Evolutionary conservation across 1,140 invertebrate species (phyloP).

Genomic region (Aphis craccivora): DNA sequence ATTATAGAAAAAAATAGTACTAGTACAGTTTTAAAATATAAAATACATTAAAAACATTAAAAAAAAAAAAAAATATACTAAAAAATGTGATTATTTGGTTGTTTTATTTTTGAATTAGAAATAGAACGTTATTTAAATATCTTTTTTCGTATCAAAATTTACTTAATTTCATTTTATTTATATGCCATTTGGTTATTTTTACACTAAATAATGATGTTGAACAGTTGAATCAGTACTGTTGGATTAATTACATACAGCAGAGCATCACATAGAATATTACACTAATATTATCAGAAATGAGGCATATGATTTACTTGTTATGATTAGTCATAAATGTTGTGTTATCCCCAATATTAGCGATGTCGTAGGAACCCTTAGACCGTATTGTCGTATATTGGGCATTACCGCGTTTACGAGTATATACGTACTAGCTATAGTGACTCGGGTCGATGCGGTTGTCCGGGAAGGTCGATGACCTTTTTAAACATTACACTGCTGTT

Average conservation of each 20-base stretch:
- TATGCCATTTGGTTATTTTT: background rate
- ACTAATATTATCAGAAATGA: background rate
- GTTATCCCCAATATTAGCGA: background rate
- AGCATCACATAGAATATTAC: background rate
- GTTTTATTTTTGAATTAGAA: too few relatives aligned
- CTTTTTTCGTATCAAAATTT: background rate
- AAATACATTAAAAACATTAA: too few relatives aligned
- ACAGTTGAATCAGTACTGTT: background rate
- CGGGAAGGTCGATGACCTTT: slow-evolving; percentile 54
- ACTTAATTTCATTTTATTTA: background rate
- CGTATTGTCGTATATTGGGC: background rate
- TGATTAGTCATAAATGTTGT: background rate
- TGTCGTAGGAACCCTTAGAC: slow-evolving; percentile 7
- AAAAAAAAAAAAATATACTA: too few relatives aligned
- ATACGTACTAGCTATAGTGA: background rate
- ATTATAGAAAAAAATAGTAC: background rate
- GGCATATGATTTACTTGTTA: background rate
- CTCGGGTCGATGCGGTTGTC: slow-evolving; percentile 52
- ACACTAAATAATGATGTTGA: background rate
- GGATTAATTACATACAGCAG: background rate
- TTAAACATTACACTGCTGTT: background rate
- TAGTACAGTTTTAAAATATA: too few relatives aligned
- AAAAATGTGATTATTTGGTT: background rate
- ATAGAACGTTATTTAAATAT: background rate
- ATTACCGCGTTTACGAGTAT: background rate